Percentiles rank a stretch among this genome's conserved stretches.
phyloP scores from a whole-genome alignment of 2,113 vertebrate genomes.

The Siphamia tubifer region DNA sequence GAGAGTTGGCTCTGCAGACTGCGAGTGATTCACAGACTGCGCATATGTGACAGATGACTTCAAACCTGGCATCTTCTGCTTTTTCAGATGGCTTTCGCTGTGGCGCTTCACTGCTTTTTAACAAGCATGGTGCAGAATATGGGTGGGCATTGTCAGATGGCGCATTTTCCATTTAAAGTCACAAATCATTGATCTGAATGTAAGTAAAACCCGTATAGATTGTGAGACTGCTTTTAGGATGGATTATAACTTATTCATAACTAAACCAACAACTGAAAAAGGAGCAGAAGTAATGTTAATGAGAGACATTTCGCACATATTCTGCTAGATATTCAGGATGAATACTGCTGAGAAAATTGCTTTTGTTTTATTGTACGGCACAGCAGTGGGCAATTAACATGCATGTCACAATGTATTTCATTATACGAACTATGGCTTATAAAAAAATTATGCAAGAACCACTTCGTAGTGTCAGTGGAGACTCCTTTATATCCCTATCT shows the following conservation, averaged over 20 bases:
- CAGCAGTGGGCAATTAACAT: conserved; percentile 54
- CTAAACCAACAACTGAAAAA: background rate
- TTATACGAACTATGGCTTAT: conserved; percentile 46
- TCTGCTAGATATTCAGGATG: background rate
- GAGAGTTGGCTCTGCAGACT: conserved; percentile 37
- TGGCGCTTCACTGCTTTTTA: conserved; percentile 36
- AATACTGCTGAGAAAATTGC: conserved; percentile 13
- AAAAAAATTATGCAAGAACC: conserved; percentile 51
- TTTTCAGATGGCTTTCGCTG: conserved; percentile 35
- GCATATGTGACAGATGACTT: conserved; percentile 29
- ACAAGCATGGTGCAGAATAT: conserved; percentile 24
- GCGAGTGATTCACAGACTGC: conserved; percentile 46
- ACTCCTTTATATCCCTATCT: conserved; percentile 41
- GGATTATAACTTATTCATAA: background rate
- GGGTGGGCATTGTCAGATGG: conserved; percentile 8
- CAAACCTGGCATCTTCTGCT: conserved; percentile 20
- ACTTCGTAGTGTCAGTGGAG: conserved; percentile 49
- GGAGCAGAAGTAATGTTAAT: background rate
- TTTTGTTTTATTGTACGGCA: conserved; percentile 34
- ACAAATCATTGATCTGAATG: background rate
- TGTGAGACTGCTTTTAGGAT: background rate
- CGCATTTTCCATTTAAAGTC: conserved; percentile 4
- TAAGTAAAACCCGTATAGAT: too few relatives aligned
- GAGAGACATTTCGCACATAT: background rate
- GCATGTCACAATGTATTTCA: conserved; percentile 55